These are phyloP conservation scores for Semotilus atromaculatus DNA, from an alignment of 2,797 vertebrate species.

Conservation along the genomic window DNA sequence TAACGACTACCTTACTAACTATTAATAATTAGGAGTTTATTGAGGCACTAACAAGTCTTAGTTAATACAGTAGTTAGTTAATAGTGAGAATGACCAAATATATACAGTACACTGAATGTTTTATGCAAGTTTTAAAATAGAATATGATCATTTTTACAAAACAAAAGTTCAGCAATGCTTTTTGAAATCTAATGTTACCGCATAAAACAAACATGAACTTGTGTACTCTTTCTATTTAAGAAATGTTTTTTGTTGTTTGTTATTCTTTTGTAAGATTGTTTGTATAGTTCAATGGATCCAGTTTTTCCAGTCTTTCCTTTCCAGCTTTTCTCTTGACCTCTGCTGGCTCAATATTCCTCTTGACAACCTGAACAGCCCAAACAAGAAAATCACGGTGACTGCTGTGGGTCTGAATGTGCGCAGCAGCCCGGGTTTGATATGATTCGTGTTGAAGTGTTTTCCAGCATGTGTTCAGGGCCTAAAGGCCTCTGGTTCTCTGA, in stretches of 20 bases:
- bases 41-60: too few relatives aligned
- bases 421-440: slow-evolving; percentile 46
- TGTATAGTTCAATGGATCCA: neutral
- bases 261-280: neutral
- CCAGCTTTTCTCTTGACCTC: slow-evolving; percentile 7
- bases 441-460: slow-evolving; percentile 46
- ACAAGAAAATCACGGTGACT: neutral
- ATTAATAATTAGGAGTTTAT: too few relatives aligned
- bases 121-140: too few relatives aligned
- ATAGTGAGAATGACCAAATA: too few relatives aligned
- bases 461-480: slow-evolving; percentile 19
- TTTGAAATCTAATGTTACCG: neutral
- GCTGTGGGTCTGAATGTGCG: slow-evolving; percentile 16
- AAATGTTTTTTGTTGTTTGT: neutral
- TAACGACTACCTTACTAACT: too few relatives aligned
- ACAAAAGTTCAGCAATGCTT: neutral
- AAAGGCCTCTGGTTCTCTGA: slow-evolving; percentile 22
- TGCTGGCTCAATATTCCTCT: slow-evolving; percentile 9
- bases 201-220: neutral
- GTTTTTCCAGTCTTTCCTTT: neutral
- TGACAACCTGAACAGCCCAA: slow-evolving; percentile 17
- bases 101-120: too few relatives aligned
- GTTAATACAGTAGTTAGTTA: too few relatives aligned
- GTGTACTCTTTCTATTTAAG: neutral
- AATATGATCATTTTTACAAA: neutral